A percentile compares a stretch with the other conserved stretches of the same genome.
Evolutionary conservation across 1,140 invertebrate genomes (phyloP).

Genomic region (Drosophila leontia): DNA sequence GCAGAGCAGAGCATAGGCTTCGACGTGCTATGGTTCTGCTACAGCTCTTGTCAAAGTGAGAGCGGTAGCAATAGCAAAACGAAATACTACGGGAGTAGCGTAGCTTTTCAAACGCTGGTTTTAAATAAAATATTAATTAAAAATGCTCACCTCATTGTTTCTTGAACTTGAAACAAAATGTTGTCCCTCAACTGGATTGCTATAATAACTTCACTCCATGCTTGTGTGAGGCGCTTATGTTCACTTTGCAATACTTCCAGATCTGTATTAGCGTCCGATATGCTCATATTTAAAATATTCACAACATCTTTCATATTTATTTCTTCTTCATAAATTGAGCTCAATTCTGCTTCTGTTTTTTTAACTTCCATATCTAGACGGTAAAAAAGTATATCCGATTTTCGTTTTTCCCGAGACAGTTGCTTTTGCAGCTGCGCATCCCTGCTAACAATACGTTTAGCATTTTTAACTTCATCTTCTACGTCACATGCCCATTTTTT

Average conservation of each 20-base stretch:
- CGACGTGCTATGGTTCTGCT: no score
- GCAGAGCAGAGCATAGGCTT: no score
- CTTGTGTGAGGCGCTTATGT: conserved; percentile 88
- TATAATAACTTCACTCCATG: conserved; percentile 90
- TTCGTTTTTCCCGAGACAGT: conserved; percentile 86
- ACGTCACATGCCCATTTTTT: conserved; percentile 86
- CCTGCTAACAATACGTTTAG: conserved; percentile 86
- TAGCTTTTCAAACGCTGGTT: no score
- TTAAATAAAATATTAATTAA: background rate
- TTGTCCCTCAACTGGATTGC: conserved; percentile 89
- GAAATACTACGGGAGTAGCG: no score
- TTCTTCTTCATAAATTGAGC: conserved; percentile 85
- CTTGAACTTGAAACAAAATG: conserved; percentile 87
- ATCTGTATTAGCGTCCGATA: conserved; percentile 88
- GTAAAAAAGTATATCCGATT: conserved; percentile 86
- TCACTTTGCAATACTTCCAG: conserved; percentile 89
- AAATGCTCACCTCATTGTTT: conserved; percentile 51
- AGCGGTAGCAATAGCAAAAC: no score
- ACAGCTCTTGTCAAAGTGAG: no score
- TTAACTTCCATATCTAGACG: conserved; percentile 86
- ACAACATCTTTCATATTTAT: conserved; percentile 85
- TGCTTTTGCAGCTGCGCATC: conserved; percentile 85
- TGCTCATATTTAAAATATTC: conserved; percentile 84
- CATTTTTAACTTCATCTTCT: conserved; percentile 85
- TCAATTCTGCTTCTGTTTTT: conserved; percentile 86